Evolutionary conservation across 2,797 vertebrate species (phyloP), one percentile per base, ranked within the genome.

Genomic region (Rhinatrema bivittatum): DNA sequence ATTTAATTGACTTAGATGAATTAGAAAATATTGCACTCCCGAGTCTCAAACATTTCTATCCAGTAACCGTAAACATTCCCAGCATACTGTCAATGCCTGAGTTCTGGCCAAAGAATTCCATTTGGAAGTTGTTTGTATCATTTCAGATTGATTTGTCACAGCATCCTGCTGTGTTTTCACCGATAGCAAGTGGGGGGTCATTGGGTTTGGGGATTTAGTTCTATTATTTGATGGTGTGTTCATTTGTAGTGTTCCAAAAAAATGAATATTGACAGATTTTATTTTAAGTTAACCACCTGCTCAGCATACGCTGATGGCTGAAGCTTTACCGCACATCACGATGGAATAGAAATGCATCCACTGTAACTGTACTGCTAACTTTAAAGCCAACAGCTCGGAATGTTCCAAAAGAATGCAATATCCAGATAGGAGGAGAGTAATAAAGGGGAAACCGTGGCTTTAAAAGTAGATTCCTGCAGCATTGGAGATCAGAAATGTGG

Each of bases 211-310:
- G 20, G 31, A 36, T 36, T 28, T 25, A n/a, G 42, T 45, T 33
- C 45, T 45, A 45, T 45, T 36, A 45, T 45, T 45, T 45, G 16
- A 36, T 34, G 45, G 36, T 36, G 42, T 45, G 37, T 36, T 45
- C 42, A 45, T n/a, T n/a, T n/a, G n/a, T n/a, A n/a, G n/a, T n/a
- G n/a, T n/a, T 45, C 26, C 33, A 20, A 31, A 22, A 25, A 20
- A 36, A 36, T 13, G 19, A 31, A 34, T 22, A n/a, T 31, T 23
- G 45, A 36, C 34, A 36, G 36, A 45, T 45, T 45, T 36, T 45
- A 36, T 45, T 36, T 36, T 37, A 36, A 45, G 45, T 29, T 20
- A 45, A 22, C 42, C 42, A 45, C 33, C 42, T 45, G 42, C 45
- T 45, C 33, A 30, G 20, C 27, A 45, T 30, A 45, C 37, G 31